These are phyloP conservation scores for Nephrotoma guestfalica DNA, from an alignment of 2,888 invertebrate species.

Conservation along the genomic window DNA sequence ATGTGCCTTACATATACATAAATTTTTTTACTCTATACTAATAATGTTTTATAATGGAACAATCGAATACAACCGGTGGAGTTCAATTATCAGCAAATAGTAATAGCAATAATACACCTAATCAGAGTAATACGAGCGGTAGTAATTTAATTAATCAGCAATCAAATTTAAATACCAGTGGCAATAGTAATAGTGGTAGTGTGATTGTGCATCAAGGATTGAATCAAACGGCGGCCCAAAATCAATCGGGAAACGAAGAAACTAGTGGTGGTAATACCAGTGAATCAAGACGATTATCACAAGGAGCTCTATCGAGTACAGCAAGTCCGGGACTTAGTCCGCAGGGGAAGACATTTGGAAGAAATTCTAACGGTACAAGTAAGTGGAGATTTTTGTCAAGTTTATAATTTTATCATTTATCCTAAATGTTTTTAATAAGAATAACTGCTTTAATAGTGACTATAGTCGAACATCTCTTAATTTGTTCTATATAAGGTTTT, in stretches of 20 bases:
- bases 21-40: not conserved
- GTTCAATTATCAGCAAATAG: not conserved
- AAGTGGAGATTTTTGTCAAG: slow-evolving; percentile 15
- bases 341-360: slow-evolving; percentile 30
- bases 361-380: slow-evolving; percentile 33
- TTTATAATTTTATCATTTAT: not conserved
- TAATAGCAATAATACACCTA: not conserved
- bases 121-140: not conserved
- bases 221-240: not conserved
- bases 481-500: too few relatives aligned
- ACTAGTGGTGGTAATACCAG: not conserved
- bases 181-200: not conserved
- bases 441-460: too few relatives aligned
- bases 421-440: too few relatives aligned
- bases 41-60: slow-evolving; percentile 5
- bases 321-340: slow-evolving; percentile 32
- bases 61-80: not conserved
- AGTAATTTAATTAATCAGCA: not conserved
- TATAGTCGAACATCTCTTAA: too few relatives aligned
- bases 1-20: not conserved
- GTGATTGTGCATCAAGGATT: slow-evolving; percentile 1
- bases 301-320: slow-evolving; percentile 28
- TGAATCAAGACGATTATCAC: not conserved
- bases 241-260: not conserved
- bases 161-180: not conserved